Conservation (phyloP, 2,888 invertebrate genomes). For the Amphipoea lucens region DNA sequence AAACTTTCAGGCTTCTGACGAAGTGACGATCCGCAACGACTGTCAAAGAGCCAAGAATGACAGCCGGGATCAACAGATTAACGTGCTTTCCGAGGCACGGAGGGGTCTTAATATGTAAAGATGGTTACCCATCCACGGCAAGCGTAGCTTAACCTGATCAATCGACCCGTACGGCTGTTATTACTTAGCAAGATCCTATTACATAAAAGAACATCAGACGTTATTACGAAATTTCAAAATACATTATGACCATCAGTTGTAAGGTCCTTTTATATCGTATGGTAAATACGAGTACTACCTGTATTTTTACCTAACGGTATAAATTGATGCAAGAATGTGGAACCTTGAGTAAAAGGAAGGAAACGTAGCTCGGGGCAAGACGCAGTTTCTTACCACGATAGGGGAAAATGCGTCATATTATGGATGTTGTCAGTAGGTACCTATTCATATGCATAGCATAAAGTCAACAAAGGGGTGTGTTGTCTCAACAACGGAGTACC, state of each 20-base stretch:
- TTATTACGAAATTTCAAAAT: neutral
- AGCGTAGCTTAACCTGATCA: neutral
- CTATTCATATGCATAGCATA: conserved; percentile 29
- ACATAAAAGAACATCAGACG: conserved; percentile 1
- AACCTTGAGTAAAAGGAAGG: conserved; percentile 14
- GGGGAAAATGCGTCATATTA: conserved; percentile 31
- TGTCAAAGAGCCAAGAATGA: neutral
- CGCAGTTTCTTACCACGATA: conserved; percentile 18
- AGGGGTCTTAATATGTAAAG: neutral
- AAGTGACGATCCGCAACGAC: neutral
- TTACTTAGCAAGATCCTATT: neutral
- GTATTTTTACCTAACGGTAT: neutral
- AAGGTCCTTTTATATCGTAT: too few relatives aligned
- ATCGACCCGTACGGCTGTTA: neutral
- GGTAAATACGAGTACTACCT: too few relatives aligned
- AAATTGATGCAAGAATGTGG: neutral
- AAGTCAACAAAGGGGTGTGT: conserved; percentile 51
- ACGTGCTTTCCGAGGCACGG: neutral
- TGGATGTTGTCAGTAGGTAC: neutral
- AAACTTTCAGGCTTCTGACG: neutral
- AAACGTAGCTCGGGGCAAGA: neutral
- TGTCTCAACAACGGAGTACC: conserved; percentile 17
- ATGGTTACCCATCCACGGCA: neutral
- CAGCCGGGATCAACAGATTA: neutral
- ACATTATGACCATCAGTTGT: too few relatives aligned